phyloP scores from a whole-genome alignment of 2,888 invertebrate species.

The Agrypnus murinus region DNA sequence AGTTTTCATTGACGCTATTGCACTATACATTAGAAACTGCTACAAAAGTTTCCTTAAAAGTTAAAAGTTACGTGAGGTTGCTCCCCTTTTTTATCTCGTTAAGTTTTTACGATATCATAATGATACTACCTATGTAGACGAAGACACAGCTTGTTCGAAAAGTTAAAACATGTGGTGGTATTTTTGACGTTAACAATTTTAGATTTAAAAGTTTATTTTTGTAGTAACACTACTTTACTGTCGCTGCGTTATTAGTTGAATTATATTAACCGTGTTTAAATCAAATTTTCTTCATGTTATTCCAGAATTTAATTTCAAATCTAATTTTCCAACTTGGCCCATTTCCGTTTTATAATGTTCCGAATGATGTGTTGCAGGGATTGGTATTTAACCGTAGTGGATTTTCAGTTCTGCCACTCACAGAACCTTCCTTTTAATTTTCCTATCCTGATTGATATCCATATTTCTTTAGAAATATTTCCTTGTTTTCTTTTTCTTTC shows the following conservation, averaged over 20 bases:
- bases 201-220: no score
- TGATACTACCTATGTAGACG: no score
- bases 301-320: slow-evolving; percentile 25
- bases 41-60: no score
- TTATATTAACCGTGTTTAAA: slow-evolving; percentile 2
- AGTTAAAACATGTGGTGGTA: not conserved
- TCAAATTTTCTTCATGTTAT: slow-evolving; percentile 12
- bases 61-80: no score
- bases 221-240: no score
- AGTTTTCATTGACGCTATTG: no score
- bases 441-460: slow-evolving; percentile 1
- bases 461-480: not conserved
- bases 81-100: no score
- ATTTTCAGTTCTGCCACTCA: slow-evolving; percentile 6
- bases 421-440: not conserved
- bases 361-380: slow-evolving; percentile 20
- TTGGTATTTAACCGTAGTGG: slow-evolving; percentile 6
- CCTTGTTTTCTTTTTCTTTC: no score
- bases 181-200: not conserved
- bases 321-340: slow-evolving; percentile 24
- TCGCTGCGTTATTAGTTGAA: not conserved
- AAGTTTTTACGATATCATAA: no score
- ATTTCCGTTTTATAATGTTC: slow-evolving; percentile 27
- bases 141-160: not conserved
- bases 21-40: no score